Conservation (phyloP, 2,113 vertebrate species). For the Malaclemys terrapin region DNA sequence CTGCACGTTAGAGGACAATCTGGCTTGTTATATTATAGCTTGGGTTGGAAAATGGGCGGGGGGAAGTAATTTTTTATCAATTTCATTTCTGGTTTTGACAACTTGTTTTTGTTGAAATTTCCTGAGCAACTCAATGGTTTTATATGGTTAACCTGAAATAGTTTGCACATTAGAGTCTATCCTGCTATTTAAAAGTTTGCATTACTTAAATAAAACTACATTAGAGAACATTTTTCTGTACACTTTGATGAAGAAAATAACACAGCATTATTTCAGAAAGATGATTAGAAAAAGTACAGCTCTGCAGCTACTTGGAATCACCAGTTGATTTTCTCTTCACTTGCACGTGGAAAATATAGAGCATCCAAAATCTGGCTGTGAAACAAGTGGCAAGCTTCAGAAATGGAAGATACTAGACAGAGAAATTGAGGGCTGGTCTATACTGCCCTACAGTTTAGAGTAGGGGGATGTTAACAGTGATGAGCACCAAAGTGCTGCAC, state of each 20-base stretch:
- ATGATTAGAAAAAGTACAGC: not conserved
- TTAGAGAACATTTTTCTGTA: not conserved
- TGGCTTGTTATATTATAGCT: not conserved
- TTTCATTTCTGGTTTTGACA: not conserved
- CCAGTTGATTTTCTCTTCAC: not conserved
- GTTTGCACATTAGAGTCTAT: not conserved
- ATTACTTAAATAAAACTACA: not conserved
- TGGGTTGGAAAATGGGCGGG: not conserved
- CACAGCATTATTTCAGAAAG: not conserved
- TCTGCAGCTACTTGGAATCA: not conserved
- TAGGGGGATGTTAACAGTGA: not conserved
- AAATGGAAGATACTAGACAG: not conserved
- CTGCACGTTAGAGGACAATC: not conserved
- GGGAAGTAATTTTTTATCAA: not conserved
- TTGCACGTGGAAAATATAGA: not conserved
- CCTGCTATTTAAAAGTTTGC: not conserved
- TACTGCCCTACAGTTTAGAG: not conserved
- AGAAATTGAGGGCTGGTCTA: not conserved
- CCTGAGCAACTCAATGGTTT: not conserved
- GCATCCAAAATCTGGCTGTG: not conserved
- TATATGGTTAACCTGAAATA: not conserved
- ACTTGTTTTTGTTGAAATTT: slow-evolving; percentile 6
- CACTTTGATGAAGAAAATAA: not conserved
- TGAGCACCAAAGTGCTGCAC: not conserved
- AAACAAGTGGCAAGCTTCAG: not conserved